Conservation (phyloP, 2,113 vertebrate species). For the Rhinogobius similis region DNA sequence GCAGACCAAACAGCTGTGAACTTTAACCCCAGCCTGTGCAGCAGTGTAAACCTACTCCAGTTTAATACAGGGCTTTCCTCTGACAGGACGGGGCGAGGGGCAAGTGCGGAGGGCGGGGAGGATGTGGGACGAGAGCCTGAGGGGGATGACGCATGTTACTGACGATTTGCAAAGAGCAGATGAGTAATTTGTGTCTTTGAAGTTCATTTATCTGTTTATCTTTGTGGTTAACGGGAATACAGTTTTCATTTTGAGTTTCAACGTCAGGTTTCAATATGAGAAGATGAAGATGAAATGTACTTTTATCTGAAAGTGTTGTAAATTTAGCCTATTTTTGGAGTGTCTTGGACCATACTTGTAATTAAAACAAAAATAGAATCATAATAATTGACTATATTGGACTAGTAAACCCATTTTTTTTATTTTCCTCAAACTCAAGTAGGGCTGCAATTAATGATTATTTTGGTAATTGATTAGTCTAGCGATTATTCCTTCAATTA, state of each 20-base stretch:
- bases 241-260: neutral
- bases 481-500: no score
- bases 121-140: neutral
- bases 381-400: no score
- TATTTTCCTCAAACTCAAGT: no score
- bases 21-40: constrained; percentile 35
- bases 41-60: constrained; percentile 34
- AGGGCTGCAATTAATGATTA: no score
- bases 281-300: no score
- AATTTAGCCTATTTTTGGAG: no score
- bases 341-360: no score
- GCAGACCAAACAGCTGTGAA: constrained; percentile 57
- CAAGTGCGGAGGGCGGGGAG: neutral
- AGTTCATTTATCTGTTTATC: neutral
- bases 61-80: constrained; percentile 42
- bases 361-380: no score
- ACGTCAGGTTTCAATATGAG: neutral
- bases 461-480: no score
- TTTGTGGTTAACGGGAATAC: neutral
- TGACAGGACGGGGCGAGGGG: constrained; percentile 33
- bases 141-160: neutral
- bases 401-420: no score
- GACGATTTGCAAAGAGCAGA: neutral
- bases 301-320: no score
- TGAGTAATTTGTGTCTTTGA: constrained; percentile 1